Conservation (phyloP, 2,888 invertebrate genomes). For the Diachrysia chrysitis region DNA sequence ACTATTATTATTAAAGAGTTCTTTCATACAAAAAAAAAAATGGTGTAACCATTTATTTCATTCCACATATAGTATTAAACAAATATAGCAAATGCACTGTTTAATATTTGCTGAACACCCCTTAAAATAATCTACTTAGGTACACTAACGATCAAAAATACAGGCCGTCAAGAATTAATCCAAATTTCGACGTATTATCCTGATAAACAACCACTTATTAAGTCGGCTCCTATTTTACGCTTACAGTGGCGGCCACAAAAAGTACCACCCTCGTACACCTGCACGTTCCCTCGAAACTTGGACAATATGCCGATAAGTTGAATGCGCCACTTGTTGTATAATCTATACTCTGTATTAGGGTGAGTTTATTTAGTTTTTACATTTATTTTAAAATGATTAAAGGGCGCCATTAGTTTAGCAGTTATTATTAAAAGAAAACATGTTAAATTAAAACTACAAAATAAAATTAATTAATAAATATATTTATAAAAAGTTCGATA, state of each 20-base stretch:
- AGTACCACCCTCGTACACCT: slow-evolving; percentile 83
- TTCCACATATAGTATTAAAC: background rate
- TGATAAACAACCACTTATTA: slow-evolving; percentile 84
- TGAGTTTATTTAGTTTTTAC: slow-evolving; percentile 44
- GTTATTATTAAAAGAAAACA: no score
- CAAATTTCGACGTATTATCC: slow-evolving; percentile 71
- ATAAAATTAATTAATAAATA: no score
- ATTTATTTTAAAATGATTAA: background rate
- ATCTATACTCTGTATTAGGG: slow-evolving; percentile 41
- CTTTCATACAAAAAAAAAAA: no score
- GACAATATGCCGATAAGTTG: slow-evolving; percentile 74
- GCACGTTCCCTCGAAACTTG: slow-evolving; percentile 82
- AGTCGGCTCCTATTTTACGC: slow-evolving; percentile 83
- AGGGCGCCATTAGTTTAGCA: no score
- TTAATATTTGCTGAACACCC: background rate
- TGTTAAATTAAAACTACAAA: no score
- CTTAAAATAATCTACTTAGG: slow-evolving; percentile 62
- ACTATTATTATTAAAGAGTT: no score
- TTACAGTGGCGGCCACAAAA: slow-evolving; percentile 79
- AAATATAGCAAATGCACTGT: background rate
- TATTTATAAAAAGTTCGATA: no score
- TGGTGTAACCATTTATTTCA: background rate
- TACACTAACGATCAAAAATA: slow-evolving; percentile 57
- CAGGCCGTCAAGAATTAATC: slow-evolving; percentile 70
- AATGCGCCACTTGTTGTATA: slow-evolving; percentile 67